Evolutionary conservation across 1,140 invertebrate species (phyloP), one percentile per base, ranked within the genome.

Genomic region (Calosoma granatense): DNA sequence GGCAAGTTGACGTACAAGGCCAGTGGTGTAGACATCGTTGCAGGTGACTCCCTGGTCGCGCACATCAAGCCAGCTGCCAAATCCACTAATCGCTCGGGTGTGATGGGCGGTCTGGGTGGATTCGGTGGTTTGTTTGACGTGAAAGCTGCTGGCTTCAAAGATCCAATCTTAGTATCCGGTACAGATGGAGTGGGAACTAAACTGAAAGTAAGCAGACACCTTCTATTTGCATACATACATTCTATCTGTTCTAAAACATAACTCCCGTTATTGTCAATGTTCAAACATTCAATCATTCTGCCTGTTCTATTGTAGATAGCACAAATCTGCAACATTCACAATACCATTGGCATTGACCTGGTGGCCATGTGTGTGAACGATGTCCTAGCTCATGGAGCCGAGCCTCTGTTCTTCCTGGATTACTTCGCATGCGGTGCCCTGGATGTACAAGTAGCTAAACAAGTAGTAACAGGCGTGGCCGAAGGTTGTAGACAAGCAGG

Each of bases 351-450:
- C 1, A 88, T 94, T 64, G 97, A 98, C 76, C 78, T 98, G 23
- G 95, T 99, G 9, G 96, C 95, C 9, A 97, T 97, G 92, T 96
- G 93, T 69, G 94, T 95, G 1, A 99, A 99, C 76, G 95, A 98
- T 72, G 84, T 98, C 51, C 74, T 98, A 19, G 92, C 91, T 39
- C 87, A 95, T 62, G 94, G 94, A 19, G 96, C 95, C 0, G 91
- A 94, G 67, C 94, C 95, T 0, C 76, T 98, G 47, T 96, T 93
- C 56, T 98, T 98, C 69, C 74, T 98, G 1, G 95, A 98, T 76
- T 98, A 98, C 72, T 97, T 94, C 74, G 92, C 95, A 11, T 93
- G 90, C 69, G 91, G 94, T 2, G 78, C 84, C 59, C 75, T 98
- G 43, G 80, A 95, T 65, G 81, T 93, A 3, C 74, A 81, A 1